Evolutionary conservation across 2,888 invertebrate genomes (phyloP).

Genomic region (Megastigmus dorsalis): DNA sequence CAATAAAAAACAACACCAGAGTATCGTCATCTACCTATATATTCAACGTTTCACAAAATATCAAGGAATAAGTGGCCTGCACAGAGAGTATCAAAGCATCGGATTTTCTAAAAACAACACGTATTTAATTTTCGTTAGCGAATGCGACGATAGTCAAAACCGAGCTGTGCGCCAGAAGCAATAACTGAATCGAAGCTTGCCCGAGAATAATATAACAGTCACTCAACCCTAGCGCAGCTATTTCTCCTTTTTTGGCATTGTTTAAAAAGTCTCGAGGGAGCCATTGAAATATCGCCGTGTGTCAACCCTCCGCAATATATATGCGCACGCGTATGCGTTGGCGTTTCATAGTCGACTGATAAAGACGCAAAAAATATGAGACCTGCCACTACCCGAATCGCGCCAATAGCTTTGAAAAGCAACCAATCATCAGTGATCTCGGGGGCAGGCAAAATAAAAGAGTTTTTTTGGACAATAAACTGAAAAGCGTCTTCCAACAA

Average conservation of each 20-base stretch:
- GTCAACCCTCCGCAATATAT: background rate
- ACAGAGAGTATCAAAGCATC: no score
- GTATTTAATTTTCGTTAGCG: no score
- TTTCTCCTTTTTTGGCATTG: constrained; percentile 1
- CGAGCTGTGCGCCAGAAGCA: background rate
- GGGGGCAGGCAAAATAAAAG: background rate
- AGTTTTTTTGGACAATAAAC: background rate
- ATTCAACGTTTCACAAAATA: no score
- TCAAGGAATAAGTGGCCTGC: no score
- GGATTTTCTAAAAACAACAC: no score
- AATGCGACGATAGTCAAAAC: background rate
- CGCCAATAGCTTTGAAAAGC: constrained; percentile 21
- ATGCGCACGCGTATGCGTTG: background rate
- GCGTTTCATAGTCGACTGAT: constrained; percentile 12
- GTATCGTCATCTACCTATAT: no score
- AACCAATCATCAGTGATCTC: background rate
- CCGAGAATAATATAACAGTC: background rate
- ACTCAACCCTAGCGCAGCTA: background rate
- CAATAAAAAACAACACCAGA: no score
- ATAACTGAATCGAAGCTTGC: background rate
- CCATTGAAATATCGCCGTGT: constrained; percentile 28
- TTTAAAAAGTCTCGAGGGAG: constrained; percentile 25
- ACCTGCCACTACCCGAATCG: background rate
- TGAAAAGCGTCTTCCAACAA: background rate
- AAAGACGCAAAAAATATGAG: constrained; percentile 17